Evolutionary conservation across 2,888 invertebrate genomes (phyloP).

Genomic region (Pseudeuparius sepicola): DNA sequence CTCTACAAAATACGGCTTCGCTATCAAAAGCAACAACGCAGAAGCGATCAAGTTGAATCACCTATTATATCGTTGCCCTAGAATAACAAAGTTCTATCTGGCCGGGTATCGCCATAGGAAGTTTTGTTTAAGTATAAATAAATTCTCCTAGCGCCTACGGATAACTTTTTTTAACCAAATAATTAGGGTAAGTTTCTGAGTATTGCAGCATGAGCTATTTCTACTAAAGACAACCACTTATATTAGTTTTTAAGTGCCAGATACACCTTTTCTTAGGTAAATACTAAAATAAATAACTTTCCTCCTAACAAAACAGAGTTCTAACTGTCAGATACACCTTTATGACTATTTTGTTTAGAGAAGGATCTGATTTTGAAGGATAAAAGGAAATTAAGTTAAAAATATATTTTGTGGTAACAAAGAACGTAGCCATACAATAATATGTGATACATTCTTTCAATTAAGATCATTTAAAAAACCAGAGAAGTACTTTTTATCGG

Average conservation of each 20-base stretch:
- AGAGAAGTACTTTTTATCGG: not conserved
- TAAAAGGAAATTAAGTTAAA: not conserved
- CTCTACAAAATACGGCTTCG: no score
- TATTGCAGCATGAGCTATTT: no score
- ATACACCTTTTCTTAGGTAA: no score
- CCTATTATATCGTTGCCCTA: not conserved
- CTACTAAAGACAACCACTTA: no score
- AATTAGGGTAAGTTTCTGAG: no score
- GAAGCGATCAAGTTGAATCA: no score
- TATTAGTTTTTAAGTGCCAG: no score
- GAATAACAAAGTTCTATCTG: constrained; percentile 1
- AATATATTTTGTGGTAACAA: not conserved
- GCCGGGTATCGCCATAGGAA: not conserved
- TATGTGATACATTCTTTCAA: not conserved
- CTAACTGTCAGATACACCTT: not conserved
- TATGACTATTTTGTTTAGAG: not conserved
- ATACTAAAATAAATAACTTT: no score
- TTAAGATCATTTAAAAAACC: not conserved
- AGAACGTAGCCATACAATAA: constrained; percentile 1
- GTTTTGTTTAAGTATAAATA: no score
- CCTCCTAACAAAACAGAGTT: constrained; percentile 1
- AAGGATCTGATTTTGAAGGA: not conserved
- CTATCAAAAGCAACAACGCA: no score
- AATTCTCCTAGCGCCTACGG: no score
- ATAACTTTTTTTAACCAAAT: no score